Base-by-base conservation (phyloP, 1,140 invertebrate species). In the Magallana ariakensis region DNA sequence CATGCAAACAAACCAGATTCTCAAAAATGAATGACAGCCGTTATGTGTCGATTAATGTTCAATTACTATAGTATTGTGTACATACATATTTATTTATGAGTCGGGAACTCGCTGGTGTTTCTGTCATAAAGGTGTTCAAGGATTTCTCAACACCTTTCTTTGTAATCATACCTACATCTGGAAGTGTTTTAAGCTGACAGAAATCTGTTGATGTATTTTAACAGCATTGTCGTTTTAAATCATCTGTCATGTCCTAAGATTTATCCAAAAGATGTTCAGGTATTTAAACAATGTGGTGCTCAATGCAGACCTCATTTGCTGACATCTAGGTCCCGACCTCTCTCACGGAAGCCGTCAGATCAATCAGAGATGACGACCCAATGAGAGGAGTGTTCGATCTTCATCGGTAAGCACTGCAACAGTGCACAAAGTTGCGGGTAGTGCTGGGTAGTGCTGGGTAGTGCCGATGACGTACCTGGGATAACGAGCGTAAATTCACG, bases 251-350 rank as follows among this genome's bases (percentile, higher is more conserved):
- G 22, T 75, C 66, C 66, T 26, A 3, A 75, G 66, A 75, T 75
- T 75, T 10, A 75, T 75, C 66, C 33, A 33, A 75, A 66, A 8
- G 66, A 75, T 75, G 66, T 75, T 75, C 22, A 75, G 66, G 66
- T 75, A 75, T 75, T 75, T 75, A 75, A 75, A 75, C 66, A 75
- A 75, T 75, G 19, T 2, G 8, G 66, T 46, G 10, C 66, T 26
- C 66, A 75, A 75, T 26, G 1, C 9, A 75, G 9, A 9, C 22
- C 33, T 11, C 11, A 33, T 26, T 26, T 75, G 66, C 19, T 75
- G 66, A 75, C 66, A 22, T 62, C 5, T 26, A 75, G 66, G 66
- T 75, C 19, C 1, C 15, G 66, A 75, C 22, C 66, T 33, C 66
- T 75, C 22, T 75, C 66, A 75, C 19, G 26, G 26, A 22, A 26